Evolutionary conservation across 1,140 invertebrate genomes (phyloP).

Genomic region (Trachelipus rathkii): DNA sequence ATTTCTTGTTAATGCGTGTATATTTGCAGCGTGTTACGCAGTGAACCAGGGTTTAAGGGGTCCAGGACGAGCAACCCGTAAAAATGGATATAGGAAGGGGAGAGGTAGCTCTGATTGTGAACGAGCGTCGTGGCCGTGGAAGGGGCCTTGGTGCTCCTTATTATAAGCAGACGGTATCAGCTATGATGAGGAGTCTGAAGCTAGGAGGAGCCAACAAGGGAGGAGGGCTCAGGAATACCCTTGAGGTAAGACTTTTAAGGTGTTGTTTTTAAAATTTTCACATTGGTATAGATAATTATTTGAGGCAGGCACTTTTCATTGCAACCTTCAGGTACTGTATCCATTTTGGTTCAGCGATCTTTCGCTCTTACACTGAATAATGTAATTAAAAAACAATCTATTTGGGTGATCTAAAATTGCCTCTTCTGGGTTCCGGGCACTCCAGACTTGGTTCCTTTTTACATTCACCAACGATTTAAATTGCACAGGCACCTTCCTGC

Average conservation of each 20-base stretch:
- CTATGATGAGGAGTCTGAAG: constrained; percentile 55
- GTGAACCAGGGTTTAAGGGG: constrained; percentile 55
- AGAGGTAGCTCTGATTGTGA: constrained; percentile 62
- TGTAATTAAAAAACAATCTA: no score
- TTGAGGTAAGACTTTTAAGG: constrained; percentile 27
- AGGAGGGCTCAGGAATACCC: constrained; percentile 37
- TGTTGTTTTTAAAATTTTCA: background rate
- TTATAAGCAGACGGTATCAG: constrained; percentile 53
- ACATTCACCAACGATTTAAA: no score
- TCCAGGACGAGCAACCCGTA: constrained; percentile 49
- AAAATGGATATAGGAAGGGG: constrained; percentile 49
- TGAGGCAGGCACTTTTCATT: no score
- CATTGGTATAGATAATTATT: no score
- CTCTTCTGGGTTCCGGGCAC: no score
- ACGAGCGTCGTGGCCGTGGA: constrained; percentile 56
- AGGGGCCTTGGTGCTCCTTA: constrained; percentile 52
- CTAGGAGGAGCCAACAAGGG: constrained; percentile 38
- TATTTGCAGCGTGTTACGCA: constrained; percentile 61
- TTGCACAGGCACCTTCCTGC: no score
- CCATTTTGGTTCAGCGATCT: no score
- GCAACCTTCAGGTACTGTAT: no score
- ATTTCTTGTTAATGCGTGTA: constrained; percentile 50
- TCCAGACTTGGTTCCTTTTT: no score
- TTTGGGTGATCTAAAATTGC: no score
- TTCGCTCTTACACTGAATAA: no score